These are phyloP conservation scores for Gymnarchus niloticus DNA, from an alignment of 2,113 vertebrate species.

Conservation along the genomic window DNA sequence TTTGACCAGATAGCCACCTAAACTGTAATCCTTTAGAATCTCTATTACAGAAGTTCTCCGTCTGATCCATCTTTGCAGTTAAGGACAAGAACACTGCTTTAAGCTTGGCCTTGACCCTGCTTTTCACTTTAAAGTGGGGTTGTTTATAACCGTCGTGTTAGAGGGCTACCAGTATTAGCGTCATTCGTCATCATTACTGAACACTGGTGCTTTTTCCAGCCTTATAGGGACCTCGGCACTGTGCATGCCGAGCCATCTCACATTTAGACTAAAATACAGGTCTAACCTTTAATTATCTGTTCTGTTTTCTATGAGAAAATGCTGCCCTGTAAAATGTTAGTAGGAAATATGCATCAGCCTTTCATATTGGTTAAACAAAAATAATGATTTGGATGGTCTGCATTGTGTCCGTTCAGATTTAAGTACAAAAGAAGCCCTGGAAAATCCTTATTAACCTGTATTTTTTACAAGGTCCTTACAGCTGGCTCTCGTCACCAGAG, in stretches of 20 bases:
- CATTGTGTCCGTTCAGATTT: background rate
- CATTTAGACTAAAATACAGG: background rate
- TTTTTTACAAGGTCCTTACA: constrained; percentile 4
- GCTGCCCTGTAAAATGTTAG: background rate
- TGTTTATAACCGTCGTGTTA: constrained; percentile 18
- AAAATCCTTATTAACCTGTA: background rate
- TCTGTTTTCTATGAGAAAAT: background rate
- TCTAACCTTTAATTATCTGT: background rate
- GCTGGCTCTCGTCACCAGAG: background rate
- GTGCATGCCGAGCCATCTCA: background rate
- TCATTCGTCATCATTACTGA: constrained; percentile 1
- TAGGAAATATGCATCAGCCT: background rate
- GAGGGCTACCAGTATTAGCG: background rate
- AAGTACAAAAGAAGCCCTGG: background rate
- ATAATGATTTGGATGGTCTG: background rate
- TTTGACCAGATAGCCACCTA: background rate
- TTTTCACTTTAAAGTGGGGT: constrained; percentile 16
- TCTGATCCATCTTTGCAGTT: background rate
- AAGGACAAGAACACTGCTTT: background rate
- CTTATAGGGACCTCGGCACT: background rate
- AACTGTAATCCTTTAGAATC: background rate
- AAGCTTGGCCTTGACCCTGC: constrained; percentile 21
- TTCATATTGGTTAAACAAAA: background rate
- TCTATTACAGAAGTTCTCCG: constrained; percentile 8
- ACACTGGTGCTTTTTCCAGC: too few relatives aligned